These are phyloP conservation scores for Peromyscus maniculatus DNA, from an alignment of 2,113 vertebrate species.

Conservation along the genomic window DNA sequence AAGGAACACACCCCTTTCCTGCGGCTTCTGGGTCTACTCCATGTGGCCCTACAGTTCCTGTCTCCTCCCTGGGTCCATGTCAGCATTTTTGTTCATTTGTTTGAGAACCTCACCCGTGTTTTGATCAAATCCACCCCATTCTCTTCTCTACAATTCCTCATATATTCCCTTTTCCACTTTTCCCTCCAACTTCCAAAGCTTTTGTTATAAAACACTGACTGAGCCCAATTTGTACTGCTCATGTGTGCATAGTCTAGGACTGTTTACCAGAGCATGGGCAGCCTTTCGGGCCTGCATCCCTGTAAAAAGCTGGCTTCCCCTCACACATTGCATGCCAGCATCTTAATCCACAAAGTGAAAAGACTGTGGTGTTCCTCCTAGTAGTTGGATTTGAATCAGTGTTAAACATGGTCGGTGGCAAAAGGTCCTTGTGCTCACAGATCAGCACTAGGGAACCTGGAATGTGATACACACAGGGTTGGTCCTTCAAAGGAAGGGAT, in stretches of 20 bases:
- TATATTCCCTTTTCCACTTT: background rate
- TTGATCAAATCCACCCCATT: background rate
- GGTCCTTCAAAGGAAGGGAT: background rate
- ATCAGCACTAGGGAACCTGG: background rate
- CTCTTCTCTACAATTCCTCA: background rate
- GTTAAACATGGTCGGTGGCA: fast-evolving
- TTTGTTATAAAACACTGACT: background rate
- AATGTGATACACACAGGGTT: background rate
- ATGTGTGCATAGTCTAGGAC: fast-evolving
- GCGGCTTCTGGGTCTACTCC: fast-evolving
- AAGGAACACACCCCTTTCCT: background rate
- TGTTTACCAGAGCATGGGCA: no score
- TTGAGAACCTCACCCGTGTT: background rate
- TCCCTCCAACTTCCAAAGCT: background rate
- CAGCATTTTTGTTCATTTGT: background rate
- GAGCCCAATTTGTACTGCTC: background rate
- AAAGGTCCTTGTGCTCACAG: background rate
- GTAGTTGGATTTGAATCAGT: fast-evolving
- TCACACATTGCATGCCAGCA: background rate
- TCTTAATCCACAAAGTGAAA: background rate
- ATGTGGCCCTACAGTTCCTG: background rate
- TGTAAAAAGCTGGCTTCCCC: background rate
- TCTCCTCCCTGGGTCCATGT: background rate
- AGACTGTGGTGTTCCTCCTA: fast-evolving
- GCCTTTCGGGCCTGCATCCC: background rate